Percentiles rank a stretch among this genome's conserved stretches.
phyloP scores from a whole-genome alignment of 2,888 invertebrate genomes.

The Caenorhabditis sp. region DNA sequence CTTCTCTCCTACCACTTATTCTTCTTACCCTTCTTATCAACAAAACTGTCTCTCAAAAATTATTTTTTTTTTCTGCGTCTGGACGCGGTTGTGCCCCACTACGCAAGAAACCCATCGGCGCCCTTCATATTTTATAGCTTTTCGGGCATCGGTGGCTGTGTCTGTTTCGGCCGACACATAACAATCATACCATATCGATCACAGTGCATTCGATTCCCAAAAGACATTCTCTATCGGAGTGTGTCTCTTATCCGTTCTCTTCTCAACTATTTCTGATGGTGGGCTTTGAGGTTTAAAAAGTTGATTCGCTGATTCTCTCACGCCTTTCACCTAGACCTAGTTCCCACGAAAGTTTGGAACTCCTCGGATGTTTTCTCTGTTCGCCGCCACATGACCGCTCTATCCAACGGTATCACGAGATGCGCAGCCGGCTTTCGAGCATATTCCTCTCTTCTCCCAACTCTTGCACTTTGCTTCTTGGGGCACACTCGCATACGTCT shows the following conservation, averaged over 20 bases:
- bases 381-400: background rate
- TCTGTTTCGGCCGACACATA: slow-evolving; percentile 3
- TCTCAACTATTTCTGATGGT: too few species aligned
- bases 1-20: background rate
- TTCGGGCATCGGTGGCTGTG: background rate
- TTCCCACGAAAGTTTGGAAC: too few species aligned
- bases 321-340: too few species aligned
- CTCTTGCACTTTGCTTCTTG: slow-evolving; percentile 43
- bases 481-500: slow-evolving; percentile 8
- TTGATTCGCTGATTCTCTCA: too few species aligned
- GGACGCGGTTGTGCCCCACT: background rate
- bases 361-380: too few species aligned
- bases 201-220: background rate
- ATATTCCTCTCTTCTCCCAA: background rate
- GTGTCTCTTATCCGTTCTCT: too few species aligned
- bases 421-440: background rate
- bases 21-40: slow-evolving; percentile 4
- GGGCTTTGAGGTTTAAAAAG: too few species aligned
- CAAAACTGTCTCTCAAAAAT: slow-evolving; percentile 8
- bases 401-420: slow-evolving; percentile 40
- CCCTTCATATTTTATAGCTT: background rate
- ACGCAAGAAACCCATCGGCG: background rate
- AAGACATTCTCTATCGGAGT: too few species aligned
- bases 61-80: background rate
- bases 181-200: background rate